phyloP scores from a whole-genome alignment of 1,140 invertebrate species.

The Phortica variegata region DNA sequence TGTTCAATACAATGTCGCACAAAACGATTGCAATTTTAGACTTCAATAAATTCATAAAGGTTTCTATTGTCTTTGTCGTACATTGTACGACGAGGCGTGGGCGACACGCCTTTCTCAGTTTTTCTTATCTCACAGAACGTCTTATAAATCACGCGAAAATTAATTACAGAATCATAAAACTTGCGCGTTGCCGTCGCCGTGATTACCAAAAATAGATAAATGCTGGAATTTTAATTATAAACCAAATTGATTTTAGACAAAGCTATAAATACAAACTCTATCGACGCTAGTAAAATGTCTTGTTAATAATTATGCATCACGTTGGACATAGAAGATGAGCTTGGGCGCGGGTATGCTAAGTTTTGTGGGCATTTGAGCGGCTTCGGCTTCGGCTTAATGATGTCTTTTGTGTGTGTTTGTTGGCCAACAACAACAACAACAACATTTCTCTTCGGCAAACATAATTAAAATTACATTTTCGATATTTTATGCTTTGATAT shows the following conservation, averaged over 20 bases:
- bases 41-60: too few relatives aligned
- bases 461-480: too few relatives aligned
- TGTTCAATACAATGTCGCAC: too few relatives aligned
- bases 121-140: not conserved
- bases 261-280: slow-evolving; percentile 40
- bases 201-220: slow-evolving; percentile 9
- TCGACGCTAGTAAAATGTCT: slow-evolving; percentile 6
- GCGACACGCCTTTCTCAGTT: slow-evolving; percentile 8
- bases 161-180: slow-evolving; percentile 10
- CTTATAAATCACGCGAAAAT: slow-evolving; percentile 15
- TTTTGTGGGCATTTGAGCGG: too few relatives aligned
- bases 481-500: too few relatives aligned
- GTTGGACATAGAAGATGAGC: not conserved
- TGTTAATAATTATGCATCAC: slow-evolving; percentile 32
- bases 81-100: too few relatives aligned
- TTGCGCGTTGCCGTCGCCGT: slow-evolving; percentile 1
- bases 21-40: too few relatives aligned
- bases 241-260: slow-evolving; percentile 44
- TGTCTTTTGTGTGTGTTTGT: slow-evolving; percentile 33
- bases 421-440: not conserved
- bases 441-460: too few relatives aligned
- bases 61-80: too few relatives aligned
- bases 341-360: slow-evolving; percentile 10
- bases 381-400: slow-evolving; percentile 35
- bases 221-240: slow-evolving; percentile 32